Conservation (phyloP, 2,113 vertebrate genomes). For the Aspidoscelis tigris region DNA sequence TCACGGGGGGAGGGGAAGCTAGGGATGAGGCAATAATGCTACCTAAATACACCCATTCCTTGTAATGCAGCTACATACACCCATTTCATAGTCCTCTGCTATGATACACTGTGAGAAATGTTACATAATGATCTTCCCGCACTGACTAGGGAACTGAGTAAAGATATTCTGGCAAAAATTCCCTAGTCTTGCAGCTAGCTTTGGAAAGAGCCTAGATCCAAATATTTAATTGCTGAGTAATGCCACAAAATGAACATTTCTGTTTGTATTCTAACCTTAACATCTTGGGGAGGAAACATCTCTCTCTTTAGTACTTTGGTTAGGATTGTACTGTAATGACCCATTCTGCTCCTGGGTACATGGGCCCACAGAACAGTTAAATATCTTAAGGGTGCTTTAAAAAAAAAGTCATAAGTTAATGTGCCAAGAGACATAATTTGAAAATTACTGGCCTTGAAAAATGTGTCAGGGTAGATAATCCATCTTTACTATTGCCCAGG, state of each 20-base stretch:
- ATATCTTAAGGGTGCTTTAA: neutral
- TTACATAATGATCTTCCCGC: neutral
- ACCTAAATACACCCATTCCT: no score
- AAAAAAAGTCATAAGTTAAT: neutral
- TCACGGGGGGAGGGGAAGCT: no score
- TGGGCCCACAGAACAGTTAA: neutral
- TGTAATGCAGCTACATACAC: no score
- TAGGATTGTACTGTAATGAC: no score
- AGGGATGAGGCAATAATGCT: no score
- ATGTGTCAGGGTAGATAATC: neutral
- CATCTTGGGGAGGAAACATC: no score
- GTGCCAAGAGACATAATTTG: neutral
- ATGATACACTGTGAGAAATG: neutral
- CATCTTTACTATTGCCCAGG: neutral
- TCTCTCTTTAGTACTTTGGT: no score
- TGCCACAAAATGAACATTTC: neutral
- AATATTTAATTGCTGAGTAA: neutral
- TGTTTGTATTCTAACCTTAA: no score
- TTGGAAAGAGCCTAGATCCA: neutral
- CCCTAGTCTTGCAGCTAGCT: neutral
- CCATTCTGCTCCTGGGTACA: neutral
- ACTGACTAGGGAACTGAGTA: neutral
- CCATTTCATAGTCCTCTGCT: neutral
- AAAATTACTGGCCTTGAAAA: neutral
- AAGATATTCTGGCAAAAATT: neutral